These are phyloP conservation scores for Dendrocopos noguchii DNA, from an alignment of 2,113 vertebrate genomes.

Conservation along the genomic window DNA sequence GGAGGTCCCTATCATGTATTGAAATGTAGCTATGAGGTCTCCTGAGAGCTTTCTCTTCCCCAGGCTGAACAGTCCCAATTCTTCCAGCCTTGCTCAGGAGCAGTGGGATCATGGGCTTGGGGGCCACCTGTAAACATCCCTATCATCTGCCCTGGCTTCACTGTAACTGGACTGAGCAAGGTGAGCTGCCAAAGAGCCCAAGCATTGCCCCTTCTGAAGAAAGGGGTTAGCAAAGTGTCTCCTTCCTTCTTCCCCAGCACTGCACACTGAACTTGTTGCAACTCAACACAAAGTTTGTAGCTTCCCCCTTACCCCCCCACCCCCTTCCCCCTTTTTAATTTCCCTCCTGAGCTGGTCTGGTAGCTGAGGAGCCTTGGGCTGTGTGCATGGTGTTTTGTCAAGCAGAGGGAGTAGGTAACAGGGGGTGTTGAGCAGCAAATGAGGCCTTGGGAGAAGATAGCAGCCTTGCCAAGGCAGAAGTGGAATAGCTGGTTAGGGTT, in stretches of 20 bases:
- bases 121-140: background rate
- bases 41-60: too few species aligned
- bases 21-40: too few species aligned
- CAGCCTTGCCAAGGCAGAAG: constrained; percentile 3
- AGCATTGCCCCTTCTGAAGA: accelerated
- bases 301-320: accelerated
- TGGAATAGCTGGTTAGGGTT: constrained; percentile 29
- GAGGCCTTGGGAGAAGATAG: background rate
- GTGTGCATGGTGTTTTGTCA: background rate
- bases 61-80: too few species aligned
- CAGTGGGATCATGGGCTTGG: accelerated
- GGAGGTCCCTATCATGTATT: too few species aligned
- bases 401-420: background rate
- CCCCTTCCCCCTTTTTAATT: background rate
- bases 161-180: background rate
- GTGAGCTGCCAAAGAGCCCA: background rate
- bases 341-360: background rate
- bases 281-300: background rate
- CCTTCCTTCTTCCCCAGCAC: background rate
- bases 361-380: background rate
- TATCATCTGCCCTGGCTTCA: background rate
- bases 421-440: background rate
- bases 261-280: background rate
- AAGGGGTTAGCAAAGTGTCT: background rate
- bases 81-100: accelerated